Base-by-base conservation (phyloP, 2,888 invertebrate genomes). In the Suillia variegata region DNA sequence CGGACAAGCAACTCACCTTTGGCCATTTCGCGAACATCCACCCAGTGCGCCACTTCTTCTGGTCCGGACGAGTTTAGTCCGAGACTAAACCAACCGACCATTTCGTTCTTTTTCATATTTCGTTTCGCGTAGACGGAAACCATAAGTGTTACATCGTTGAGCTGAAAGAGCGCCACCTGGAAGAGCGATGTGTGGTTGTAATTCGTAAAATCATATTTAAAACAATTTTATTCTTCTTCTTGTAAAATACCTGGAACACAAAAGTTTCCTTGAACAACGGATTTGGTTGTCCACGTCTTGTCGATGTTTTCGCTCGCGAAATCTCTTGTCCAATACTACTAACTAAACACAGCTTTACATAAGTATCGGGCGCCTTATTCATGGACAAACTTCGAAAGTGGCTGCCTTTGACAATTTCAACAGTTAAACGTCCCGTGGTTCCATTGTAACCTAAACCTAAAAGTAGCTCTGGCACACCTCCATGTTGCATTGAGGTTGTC, bases 81-180 rank as follows among this genome's bases (percentile, higher is more conserved):
- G 59, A 97, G 83, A 62, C 95, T 92, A 84, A 97, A 94, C 96
- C 97, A 97, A 62, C 97, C 97, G 69, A 97, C 92, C 92, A 96
- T 94, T 82, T 97, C 96, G 77, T 96, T 94, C 69, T 94, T 90
- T 80, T 96, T 97, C 68, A 91, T 90, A 80, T 96, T 93, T 69
- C 95, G 91, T 66, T 94, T 90, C 80, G 95, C 92, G 86, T 96
- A 96, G 59, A 96, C 93, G 0, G 95, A 94, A 65, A 96, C 88
- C 90, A 96, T 94, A 67, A 97, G 85, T 1, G 96, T 97, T 56
- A 97, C 96, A 76, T 97, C 97, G 45, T 91, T 93, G 63, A 97
- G 85, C 85, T 97, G 97, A 82, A 96, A 97, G 67, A 96, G 86
- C 42, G 97, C 94, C 76, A 97, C 95, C 93, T 94, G 24, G 12